Evolutionary conservation across 2,797 vertebrate genomes (phyloP), one percentile per base, ranked within the genome.

Genomic region (Strix occidentalis): DNA sequence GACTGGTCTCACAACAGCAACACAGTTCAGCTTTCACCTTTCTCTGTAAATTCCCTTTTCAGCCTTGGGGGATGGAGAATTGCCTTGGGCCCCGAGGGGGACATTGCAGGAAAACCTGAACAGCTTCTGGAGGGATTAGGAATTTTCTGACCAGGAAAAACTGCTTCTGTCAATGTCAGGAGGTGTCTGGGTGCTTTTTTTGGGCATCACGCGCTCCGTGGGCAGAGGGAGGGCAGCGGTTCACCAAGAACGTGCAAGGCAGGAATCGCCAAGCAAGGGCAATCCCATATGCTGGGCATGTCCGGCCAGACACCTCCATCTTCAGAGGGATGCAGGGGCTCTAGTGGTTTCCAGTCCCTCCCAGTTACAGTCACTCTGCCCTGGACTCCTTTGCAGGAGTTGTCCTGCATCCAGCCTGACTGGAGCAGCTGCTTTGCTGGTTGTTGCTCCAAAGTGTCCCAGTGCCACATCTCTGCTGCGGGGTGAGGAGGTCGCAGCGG

Each of bases 101-200:
- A 76, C 68, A 64, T 19, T 11, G 25, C 0, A 21, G 95, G 90
- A 80, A 79, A 86, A 63, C 85, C 68, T 75, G 39, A 76, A 18
- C 53, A 35, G 48, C 57, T 85, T 74, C 90, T 75, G 66, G 21
- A 79, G 81, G 58, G 29, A 94, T 58, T 6, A 90, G 84, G 77
- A 91, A 12, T 71, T 94, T 93, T 86, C 39, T 76, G 58, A 76
- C 20, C 76, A 85, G 87, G 94, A 87, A 90, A 84, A 92, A 53
- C 43, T 56, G 83, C 17, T 64, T 50, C 28, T 51, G 28, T 53
- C 41, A 4, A 35, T 4, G 35, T 4, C n/a, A 57, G 87, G 65
- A 92, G 89, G 46, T 43, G 65, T 19, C 51, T 48, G 78, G 89
- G 94, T 90, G 83, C 13, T 92, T 95, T 94, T 83, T 86, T 51